These are phyloP conservation scores for Deroplatys truncata DNA, from an alignment of 2,888 invertebrate genomes.

Conservation along the genomic window DNA sequence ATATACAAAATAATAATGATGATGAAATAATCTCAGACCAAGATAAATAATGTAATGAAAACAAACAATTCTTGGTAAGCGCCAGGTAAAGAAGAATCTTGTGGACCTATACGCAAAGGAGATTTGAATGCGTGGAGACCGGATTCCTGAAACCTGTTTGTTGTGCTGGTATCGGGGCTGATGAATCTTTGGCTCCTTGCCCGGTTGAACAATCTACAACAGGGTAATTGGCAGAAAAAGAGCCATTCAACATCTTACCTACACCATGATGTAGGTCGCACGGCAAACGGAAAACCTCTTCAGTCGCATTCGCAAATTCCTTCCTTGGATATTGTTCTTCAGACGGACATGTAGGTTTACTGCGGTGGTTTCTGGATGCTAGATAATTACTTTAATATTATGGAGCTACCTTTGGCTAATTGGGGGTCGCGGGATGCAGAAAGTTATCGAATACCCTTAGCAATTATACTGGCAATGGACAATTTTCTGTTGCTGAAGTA, in stretches of 20 bases:
- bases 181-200: constrained; percentile 23
- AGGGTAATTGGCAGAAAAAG: constrained; percentile 26
- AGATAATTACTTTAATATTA: no score
- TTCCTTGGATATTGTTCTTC: neutral
- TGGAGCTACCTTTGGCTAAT: no score
- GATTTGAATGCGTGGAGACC: neutral
- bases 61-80: neutral
- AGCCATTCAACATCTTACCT: constrained; percentile 5
- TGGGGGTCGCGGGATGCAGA: no score
- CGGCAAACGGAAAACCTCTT: neutral
- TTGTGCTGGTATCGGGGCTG: constrained; percentile 12
- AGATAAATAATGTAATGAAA: neutral
- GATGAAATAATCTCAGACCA: no score
- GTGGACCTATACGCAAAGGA: neutral
- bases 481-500: no score
- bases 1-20: no score
- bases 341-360: neutral
- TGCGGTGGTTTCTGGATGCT: no score
- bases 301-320: neutral
- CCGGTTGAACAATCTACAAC: constrained; percentile 21
- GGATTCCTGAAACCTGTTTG: constrained; percentile 19
- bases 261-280: neutral
- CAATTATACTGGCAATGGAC: no score
- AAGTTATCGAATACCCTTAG: no score
- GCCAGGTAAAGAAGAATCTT: neutral